Evolutionary conservation across 2,888 invertebrate genomes (phyloP).

Genomic region (Nebria salina): DNA sequence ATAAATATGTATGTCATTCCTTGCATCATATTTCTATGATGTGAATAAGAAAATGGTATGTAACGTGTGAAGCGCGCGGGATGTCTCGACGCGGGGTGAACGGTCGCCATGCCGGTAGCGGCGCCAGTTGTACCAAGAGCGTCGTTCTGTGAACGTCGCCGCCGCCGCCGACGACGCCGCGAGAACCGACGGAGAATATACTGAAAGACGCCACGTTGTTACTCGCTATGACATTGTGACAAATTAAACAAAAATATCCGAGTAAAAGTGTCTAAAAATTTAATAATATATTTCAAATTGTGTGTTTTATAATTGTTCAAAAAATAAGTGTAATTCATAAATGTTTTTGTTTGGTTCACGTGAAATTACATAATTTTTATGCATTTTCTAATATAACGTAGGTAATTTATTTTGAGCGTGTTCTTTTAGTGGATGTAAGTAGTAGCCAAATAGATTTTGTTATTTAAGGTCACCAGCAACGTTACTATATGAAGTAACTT

Average conservation of each 20-base stretch:
- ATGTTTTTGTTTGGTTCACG: not conserved
- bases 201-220: not conserved
- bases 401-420: not conserved
- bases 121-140: slow-evolving; percentile 1
- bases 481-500: too few relatives aligned
- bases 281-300: not conserved
- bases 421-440: not conserved
- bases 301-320: not conserved
- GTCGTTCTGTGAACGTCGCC: not conserved
- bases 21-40: not conserved
- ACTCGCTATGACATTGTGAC: not conserved
- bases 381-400: not conserved
- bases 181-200: not conserved
- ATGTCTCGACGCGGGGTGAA: slow-evolving; percentile 1
- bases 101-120: not conserved
- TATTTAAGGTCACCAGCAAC: too few relatives aligned
- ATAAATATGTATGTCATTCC: too few relatives aligned
- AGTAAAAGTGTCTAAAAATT: not conserved
- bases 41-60: not conserved
- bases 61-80: not conserved
- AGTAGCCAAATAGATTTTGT: too few relatives aligned
- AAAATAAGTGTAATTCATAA: not conserved
- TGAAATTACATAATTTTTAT: not conserved
- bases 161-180: not conserved
- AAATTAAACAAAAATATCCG: not conserved